A percentile compares a stretch with the other conserved stretches of the same genome.
Evolutionary conservation across 2,113 vertebrate genomes (phyloP).

Genomic region (Columbina picui): DNA sequence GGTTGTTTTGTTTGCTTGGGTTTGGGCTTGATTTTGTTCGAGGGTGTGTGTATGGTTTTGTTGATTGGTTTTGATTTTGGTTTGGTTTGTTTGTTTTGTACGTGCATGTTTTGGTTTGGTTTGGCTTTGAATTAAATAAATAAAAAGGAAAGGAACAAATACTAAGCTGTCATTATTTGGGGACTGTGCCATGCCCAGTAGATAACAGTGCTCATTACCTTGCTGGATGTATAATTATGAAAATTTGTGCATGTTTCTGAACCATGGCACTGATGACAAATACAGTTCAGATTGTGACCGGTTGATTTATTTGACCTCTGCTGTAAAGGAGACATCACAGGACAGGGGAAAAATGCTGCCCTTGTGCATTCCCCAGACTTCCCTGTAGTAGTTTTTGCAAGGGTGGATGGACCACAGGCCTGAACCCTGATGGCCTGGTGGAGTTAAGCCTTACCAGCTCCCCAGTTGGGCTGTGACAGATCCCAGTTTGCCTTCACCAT

Average conservation of each 20-base stretch:
- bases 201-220: background rate
- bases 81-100: too few species aligned
- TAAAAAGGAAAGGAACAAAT: background rate
- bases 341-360: background rate
- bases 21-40: too few species aligned
- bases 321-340: background rate
- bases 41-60: too few species aligned
- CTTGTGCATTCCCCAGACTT: background rate
- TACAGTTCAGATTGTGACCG: background rate
- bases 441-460: background rate
- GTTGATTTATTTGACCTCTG: background rate
- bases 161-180: background rate
- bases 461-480: background rate
- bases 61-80: too few species aligned
- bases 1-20: too few species aligned
- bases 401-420: rapidly evolving
- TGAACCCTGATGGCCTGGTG: background rate
- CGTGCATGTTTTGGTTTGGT: too few species aligned
- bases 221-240: background rate
- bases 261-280: background rate
- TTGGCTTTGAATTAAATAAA: background rate
- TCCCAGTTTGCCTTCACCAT: background rate
- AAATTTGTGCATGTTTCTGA: background rate
- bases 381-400: background rate
- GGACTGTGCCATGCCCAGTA: background rate